Evolutionary conservation across 1,140 invertebrate genomes (phyloP), one percentile per base, ranked within the genome.

Genomic region (Cydia strobilella): DNA sequence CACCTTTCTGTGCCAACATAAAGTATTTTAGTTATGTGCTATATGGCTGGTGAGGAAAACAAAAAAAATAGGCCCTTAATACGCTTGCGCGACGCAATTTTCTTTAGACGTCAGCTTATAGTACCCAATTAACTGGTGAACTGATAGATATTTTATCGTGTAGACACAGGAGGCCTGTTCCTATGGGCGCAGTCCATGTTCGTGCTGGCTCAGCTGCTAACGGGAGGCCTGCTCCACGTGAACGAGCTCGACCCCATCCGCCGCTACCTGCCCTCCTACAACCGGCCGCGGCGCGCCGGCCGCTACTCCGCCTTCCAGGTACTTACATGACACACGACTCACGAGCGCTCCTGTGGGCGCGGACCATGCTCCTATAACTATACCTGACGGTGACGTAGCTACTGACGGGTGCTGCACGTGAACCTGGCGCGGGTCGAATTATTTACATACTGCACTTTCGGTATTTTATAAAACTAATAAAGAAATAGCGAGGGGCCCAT

Each of bases 241-340:
- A 99, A 98, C 86, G 99, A 99, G 93, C 93, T 99, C 63, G 99
- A 99, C 94, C 98, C 98, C 1, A 98, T 99, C 75, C 94, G 98
- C 75, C 94, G 99, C 59, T 99, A 99, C 94, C 94, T 99, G 74
- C 98, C 99, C 2, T 99, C 98, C 0, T 98, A 98, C 86, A 99
- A 99, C 89, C 94, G 99, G 72, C 99, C 99, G 0, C 93, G 97
- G 65, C 96, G 96, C 86, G 98, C 96, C 62, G 98, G 97, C 72
- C 94, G 98, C 76, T 99, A 99, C 93, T 99, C 98, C 3, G 97
- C 98, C 71, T 99, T 99, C 94, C 98, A 99, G 95, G 98, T 98
- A 13, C n/a, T n/a, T n/a, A n/a, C n/a, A n/a, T n/a, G n/a, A n/a
- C n/a, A n/a, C n/a, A n/a, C n/a, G n/a, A n/a, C n/a, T n/a, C n/a